These are phyloP conservation scores for Dicyrtomina minuta DNA, from an alignment of 2,888 invertebrate species.

Conservation along the genomic window DNA sequence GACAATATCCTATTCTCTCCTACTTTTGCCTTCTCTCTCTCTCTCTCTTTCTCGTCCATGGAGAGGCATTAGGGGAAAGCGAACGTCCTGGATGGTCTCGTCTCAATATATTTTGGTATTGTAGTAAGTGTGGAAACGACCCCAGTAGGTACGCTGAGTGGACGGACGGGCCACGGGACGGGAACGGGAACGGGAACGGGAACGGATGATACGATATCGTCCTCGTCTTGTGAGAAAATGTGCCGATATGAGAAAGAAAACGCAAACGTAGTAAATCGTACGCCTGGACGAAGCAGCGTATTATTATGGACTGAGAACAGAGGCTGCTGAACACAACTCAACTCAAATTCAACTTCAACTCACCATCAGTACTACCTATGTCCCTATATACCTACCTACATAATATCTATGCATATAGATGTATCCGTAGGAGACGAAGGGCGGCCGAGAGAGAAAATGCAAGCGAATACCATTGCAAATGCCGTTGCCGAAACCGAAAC, in stretches of 20 bases:
- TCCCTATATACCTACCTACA: neutral
- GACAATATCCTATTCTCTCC: no score
- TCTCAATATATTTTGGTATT: no score
- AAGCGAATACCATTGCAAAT: no score
- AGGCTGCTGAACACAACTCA: constrained; percentile 6
- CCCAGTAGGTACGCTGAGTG: no score
- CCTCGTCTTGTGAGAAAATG: neutral
- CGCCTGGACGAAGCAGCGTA: constrained; percentile 24
- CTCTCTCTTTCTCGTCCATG: neutral
- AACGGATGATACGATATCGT: neutral
- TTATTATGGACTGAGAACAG: neutral
- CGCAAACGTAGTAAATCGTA: constrained; percentile 34
- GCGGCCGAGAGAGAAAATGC: neutral
- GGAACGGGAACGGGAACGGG: neutral
- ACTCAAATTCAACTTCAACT: no score
- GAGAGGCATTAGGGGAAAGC: neutral
- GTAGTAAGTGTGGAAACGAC: no score
- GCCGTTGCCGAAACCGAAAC: no score
- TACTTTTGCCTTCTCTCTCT: constrained; percentile 7
- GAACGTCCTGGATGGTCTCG: no score
- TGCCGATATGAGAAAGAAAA: constrained; percentile 23
- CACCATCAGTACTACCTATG: no score
- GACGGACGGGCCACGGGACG: neutral
- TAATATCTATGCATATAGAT: neutral
- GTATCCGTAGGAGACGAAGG: neutral